A percentile compares a stretch with the other conserved stretches of the same genome.
phyloP scores from a whole-genome alignment of 2,888 invertebrate genomes.

The Tenodera sinensis region DNA sequence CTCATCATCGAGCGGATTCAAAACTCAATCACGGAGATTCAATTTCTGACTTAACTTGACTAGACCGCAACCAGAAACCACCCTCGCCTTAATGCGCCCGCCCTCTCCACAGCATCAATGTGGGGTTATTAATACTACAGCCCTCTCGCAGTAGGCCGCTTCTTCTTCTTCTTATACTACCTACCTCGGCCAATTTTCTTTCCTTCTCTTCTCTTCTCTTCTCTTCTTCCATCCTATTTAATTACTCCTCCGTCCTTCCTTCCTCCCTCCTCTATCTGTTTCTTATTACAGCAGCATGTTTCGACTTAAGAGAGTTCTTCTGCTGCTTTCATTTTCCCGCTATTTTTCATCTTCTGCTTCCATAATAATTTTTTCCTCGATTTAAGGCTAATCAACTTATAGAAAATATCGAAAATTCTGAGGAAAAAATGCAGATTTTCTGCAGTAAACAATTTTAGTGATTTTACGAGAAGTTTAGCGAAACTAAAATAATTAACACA shows the following conservation, averaged over 20 bases:
- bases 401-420: no score
- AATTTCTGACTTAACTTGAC: conserved; percentile 23
- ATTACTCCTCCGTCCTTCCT: no score
- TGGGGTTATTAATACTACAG: not conserved
- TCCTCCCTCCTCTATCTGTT: not conserved
- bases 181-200: not conserved
- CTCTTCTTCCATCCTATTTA: not conserved
- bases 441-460: no score
- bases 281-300: not conserved
- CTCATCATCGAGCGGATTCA: conserved; percentile 19
- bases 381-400: no score
- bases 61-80: not conserved
- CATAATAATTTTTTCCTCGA: no score
- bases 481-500: no score
- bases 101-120: not conserved
- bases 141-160: not conserved
- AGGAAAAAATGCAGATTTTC: no score
- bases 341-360: no score
- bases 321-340: not conserved
- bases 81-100: not conserved
- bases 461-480: no score
- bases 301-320: not conserved
- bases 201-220: not conserved
- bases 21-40: conserved; percentile 30
- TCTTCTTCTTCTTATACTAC: not conserved